Base-by-base conservation (phyloP, 2,113 vertebrate genomes). In the Boulengeromyrus knoepffleri region DNA sequence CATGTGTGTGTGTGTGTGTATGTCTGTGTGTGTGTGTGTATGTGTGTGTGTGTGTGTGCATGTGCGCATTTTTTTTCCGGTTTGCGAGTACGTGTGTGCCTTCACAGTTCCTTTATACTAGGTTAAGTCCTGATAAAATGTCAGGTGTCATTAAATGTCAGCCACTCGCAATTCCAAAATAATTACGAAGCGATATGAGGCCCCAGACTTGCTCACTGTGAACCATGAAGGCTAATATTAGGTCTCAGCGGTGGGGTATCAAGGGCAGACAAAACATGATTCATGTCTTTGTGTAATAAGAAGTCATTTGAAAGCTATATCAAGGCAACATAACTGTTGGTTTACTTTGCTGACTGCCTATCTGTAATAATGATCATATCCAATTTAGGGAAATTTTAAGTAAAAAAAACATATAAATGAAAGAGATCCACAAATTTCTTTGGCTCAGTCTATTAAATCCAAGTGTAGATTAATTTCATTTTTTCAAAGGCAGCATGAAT, bases 121-220 rank as follows among this genome's bases (percentile, higher is more conserved):
- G 85, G 1, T 89, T 90, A 94, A 94, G 92, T 93, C 93, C 90
- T 89, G 91, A 86, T 95, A 93, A 95, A 94, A 94, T 91, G 93
- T 92, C 95, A 94, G 90, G 93, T 93, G 90, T 84, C 85, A 94
- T 95, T 92, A 94, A 49, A 90, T 91, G 46, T 95, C 93, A 94
- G 90, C 84, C 39, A 89, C 66, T 19, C 88, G 89, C 89, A 92
- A 90, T 87, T 88, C 53, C 88, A 36, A 91, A 91, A 89, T 86
- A 89, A 62, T 90, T 92, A 87, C 24, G 85, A 87, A 52, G 49
- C 47, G 15, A 49, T 87, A 49, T 87, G 85, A 87, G 47, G n/a
- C 49, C n/a, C 62, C 10, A 90, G 39, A 90, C 90, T 89, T 92
- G 92, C 91, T 92, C 90, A 77, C 53, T 92, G 93, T 92, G 93